Conservation (phyloP, 2,797 vertebrate genomes). For the Microcaecilia unicolor region DNA sequence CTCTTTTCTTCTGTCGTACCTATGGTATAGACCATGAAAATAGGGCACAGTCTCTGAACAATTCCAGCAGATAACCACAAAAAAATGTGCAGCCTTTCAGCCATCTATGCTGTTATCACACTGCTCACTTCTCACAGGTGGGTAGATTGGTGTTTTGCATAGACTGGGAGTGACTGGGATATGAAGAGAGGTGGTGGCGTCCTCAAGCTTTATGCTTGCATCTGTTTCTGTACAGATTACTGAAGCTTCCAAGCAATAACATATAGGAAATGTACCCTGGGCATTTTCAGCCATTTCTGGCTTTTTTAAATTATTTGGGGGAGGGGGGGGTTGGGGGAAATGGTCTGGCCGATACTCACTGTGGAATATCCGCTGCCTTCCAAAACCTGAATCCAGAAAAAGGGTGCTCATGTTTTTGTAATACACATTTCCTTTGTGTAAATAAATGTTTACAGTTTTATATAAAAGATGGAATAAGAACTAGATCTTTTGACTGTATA, state of each 20-base stretch:
- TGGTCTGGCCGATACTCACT: constrained; percentile 33
- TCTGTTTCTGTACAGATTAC: too few species aligned
- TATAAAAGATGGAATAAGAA: constrained; percentile 65
- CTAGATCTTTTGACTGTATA: constrained; percentile 72
- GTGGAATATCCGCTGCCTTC: constrained; percentile 44
- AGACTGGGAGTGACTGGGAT: too few species aligned
- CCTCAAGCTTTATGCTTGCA: too few species aligned
- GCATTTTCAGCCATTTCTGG: constrained; percentile 33
- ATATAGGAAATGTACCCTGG: constrained; percentile 42
- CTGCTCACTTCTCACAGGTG: too few species aligned
- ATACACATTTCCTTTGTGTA: constrained; percentile 70
- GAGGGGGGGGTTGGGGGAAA: constrained; percentile 25
- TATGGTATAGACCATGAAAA: too few species aligned
- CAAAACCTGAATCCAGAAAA: constrained; percentile 49
- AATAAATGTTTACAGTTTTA: constrained; percentile 81
- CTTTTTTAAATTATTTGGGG: constrained; percentile 54
- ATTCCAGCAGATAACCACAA: too few species aligned
- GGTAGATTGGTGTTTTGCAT: too few species aligned
- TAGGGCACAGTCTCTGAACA: too few species aligned
- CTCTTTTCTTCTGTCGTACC: too few species aligned
- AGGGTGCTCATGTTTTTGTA: constrained; percentile 58
- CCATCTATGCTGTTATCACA: too few species aligned
- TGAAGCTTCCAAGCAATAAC: constrained; percentile 66
- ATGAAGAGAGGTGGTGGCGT: too few species aligned
- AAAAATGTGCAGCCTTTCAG: too few species aligned